Evolutionary conservation across 2,888 invertebrate species (phyloP).

Genomic region (Drosophila sordidula): DNA sequence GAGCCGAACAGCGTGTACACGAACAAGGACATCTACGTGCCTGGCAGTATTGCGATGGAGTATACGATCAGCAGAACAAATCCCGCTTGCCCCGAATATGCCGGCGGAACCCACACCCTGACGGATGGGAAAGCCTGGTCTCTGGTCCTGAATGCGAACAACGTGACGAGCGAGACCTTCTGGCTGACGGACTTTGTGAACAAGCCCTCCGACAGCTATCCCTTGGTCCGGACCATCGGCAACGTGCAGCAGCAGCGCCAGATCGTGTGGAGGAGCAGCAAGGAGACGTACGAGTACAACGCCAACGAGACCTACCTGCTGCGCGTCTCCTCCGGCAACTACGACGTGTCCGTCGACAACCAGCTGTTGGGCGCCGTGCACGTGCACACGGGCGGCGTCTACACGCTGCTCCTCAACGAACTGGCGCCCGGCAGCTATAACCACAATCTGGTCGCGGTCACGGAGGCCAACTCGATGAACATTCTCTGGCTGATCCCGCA

Average conservation of each 20-base stretch:
- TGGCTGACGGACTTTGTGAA: constrained; percentile 70
- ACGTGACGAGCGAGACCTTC: constrained; percentile 14
- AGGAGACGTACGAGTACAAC: constrained; percentile 52
- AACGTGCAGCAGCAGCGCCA: constrained; percentile 55
- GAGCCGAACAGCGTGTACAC: constrained; percentile 55
- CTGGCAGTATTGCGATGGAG: constrained; percentile 9
- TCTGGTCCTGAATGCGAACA: constrained; percentile 68
- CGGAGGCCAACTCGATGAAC: constrained; percentile 86
- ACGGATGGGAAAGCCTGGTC: constrained; percentile 69
- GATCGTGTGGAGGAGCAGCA: constrained; percentile 67
- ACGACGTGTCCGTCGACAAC: constrained; percentile 63
- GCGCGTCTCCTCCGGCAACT: constrained; percentile 62
- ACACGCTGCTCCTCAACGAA: constrained; percentile 78
- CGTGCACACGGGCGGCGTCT: constrained; percentile 83
- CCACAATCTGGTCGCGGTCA: constrained; percentile 55
- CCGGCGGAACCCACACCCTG: constrained; percentile 3
- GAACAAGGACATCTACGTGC: constrained; percentile 68
- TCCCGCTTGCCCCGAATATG: constrained; percentile 37
- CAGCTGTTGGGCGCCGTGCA: constrained; percentile 8
- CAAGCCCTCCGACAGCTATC: constrained; percentile 81
- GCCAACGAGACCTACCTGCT: constrained; percentile 56
- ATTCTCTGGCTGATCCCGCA: constrained; percentile 89
- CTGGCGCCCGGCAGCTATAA: constrained; percentile 2
- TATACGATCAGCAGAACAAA: constrained; percentile 36
- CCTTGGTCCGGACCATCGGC: constrained; percentile 74